Evolutionary conservation across 2,888 invertebrate species (phyloP).

Genomic region (Drosophila aldrichi): DNA sequence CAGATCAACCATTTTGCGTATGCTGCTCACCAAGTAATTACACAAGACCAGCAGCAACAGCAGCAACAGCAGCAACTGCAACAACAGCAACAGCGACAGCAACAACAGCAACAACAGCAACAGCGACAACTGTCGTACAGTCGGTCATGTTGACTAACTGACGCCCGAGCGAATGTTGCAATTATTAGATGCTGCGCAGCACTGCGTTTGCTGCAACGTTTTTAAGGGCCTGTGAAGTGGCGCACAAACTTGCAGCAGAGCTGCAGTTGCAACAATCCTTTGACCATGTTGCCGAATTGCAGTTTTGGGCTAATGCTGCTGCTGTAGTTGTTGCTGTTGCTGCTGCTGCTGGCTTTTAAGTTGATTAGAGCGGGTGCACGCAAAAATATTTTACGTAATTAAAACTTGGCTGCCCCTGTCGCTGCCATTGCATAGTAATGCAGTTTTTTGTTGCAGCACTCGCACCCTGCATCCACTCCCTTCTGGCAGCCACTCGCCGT

Average conservation of each 20-base stretch:
- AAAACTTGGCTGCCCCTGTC: constrained; percentile 67
- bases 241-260: constrained; percentile 23
- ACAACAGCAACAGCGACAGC: constrained; percentile 16
- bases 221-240: constrained; percentile 40
- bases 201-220: constrained; percentile 42
- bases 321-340: not conserved
- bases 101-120: constrained; percentile 32
- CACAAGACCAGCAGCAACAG: constrained; percentile 51
- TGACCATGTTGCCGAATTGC: constrained; percentile 72
- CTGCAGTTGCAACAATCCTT: constrained; percentile 52
- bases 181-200: constrained; percentile 52
- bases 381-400: constrained; percentile 80
- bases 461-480: not conserved
- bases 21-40: constrained; percentile 73
- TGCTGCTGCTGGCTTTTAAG: constrained; percentile 64
- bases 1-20: constrained; percentile 77
- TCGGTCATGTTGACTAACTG: constrained; percentile 47
- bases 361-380: constrained; percentile 73
- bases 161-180: constrained; percentile 45
- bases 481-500: not conserved
- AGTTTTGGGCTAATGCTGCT: constrained; percentile 41
- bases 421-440: constrained; percentile 64
- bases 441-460: constrained; percentile 46
- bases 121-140: constrained; percentile 15
- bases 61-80: constrained; percentile 28